phyloP scores from a whole-genome alignment of 2,888 invertebrate species.

The Troglohyphantes excavatus region DNA sequence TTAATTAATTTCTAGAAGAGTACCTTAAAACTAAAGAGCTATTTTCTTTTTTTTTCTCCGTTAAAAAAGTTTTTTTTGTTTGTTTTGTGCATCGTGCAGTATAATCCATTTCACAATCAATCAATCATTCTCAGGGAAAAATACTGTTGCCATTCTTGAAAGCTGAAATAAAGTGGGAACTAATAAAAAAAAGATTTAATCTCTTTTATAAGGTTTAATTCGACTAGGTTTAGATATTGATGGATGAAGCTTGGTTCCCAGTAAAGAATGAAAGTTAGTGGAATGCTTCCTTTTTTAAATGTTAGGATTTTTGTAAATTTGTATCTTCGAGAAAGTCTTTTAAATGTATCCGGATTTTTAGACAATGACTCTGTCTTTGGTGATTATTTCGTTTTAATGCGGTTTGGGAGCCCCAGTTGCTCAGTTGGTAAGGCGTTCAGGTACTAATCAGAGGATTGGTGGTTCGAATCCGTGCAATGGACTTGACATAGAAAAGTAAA shows the following conservation, averaged over 20 bases:
- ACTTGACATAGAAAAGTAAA: too few species aligned
- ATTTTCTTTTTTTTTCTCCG: too few species aligned
- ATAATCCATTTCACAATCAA: constrained; percentile 36
- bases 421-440: too few species aligned
- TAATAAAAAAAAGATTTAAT: constrained; percentile 9
- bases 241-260: neutral
- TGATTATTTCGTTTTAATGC: too few species aligned
- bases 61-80: neutral
- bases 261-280: neutral
- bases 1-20: constrained; percentile 46
- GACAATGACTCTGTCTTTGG: too few species aligned
- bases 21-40: constrained; percentile 26
- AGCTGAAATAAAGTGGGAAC: constrained; percentile 7
- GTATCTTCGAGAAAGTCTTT: neutral
- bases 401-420: too few species aligned
- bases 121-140: neutral
- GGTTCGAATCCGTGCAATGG: too few species aligned
- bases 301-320: neutral
- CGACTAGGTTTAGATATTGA: constrained; percentile 20
- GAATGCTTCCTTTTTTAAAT: too few species aligned
- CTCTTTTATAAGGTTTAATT: constrained; percentile 45
- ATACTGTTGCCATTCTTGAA: constrained; percentile 16
- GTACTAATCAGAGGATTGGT: too few species aligned
- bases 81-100: neutral
- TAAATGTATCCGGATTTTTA: too few species aligned